Evolutionary conservation across 2,113 vertebrate species (phyloP).

Genomic region (Cephalophus harveyi): DNA sequence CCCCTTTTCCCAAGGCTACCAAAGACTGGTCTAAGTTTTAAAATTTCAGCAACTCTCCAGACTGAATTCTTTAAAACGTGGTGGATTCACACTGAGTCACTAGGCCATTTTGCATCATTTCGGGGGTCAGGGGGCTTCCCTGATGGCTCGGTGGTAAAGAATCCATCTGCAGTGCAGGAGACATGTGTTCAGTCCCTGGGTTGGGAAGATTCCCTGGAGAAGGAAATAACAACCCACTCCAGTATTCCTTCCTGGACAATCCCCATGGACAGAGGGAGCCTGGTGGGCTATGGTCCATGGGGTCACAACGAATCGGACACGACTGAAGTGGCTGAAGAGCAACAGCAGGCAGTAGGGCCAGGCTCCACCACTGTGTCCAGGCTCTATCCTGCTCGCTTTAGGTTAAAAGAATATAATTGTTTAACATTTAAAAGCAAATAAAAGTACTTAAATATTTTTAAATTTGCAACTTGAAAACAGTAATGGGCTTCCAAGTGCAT

Average conservation of each 20-base stretch:
- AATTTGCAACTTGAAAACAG: slow-evolving; percentile 69
- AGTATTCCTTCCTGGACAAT: neutral
- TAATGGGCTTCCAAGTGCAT: slow-evolving; percentile 67
- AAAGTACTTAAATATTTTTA: slow-evolving; percentile 65
- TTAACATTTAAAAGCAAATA: slow-evolving; percentile 66
- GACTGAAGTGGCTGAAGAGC: neutral
- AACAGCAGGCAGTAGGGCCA: neutral
- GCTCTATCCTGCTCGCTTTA: slow-evolving; percentile 1
- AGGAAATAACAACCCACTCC: neutral
- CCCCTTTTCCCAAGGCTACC: neutral
- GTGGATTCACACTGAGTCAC: neutral
- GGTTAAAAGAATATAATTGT: slow-evolving; percentile 61
- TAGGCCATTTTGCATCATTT: neutral
- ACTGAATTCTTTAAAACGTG: neutral
- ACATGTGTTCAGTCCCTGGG: neutral
- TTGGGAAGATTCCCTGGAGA: neutral
- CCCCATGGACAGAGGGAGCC: neutral
- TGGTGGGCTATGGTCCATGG: neutral
- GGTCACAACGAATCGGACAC: neutral
- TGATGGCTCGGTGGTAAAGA: neutral
- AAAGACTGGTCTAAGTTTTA: slow-evolving; percentile 21
- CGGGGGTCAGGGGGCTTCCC: neutral
- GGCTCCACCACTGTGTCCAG: neutral
- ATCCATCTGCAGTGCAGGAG: neutral
- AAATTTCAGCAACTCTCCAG: slow-evolving; percentile 14